phyloP scores from a whole-genome alignment of 2,113 vertebrate genomes.

The Fregata magnificens region DNA sequence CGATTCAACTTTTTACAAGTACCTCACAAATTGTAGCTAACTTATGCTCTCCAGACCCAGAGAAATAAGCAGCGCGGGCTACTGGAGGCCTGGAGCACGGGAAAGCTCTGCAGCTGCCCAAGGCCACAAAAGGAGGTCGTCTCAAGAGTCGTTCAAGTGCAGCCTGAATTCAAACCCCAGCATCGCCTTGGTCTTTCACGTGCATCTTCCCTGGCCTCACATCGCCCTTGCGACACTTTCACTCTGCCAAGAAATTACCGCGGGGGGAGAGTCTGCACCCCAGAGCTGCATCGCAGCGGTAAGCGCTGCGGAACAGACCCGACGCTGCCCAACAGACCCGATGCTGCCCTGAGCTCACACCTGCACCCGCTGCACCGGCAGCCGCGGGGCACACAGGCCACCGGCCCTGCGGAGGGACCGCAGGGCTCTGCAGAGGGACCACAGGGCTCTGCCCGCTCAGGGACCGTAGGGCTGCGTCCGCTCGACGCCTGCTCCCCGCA shows the following conservation, averaged over 20 bases:
- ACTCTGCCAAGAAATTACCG: background rate
- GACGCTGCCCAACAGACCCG: background rate
- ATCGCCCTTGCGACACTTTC: background rate
- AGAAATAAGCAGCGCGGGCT: background rate
- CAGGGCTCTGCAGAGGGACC: background rate
- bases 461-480: background rate
- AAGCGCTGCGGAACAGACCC: background rate
- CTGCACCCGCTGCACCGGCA: background rate
- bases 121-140: background rate
- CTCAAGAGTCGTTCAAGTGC: background rate
- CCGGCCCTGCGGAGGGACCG: background rate
- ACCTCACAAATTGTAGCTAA: background rate
- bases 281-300: background rate
- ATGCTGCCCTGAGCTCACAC: background rate
- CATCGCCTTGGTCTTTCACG: background rate
- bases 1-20: background rate
- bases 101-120: background rate
- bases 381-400: rapidly evolving
- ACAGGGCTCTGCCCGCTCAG: background rate
- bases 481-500: background rate
- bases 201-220: background rate
- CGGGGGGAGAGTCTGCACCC: background rate
- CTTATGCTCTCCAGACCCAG: background rate
- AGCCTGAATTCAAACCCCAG: background rate
- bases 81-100: background rate